A percentile compares a stretch with the other conserved stretches of the same genome.
phyloP scores from a whole-genome alignment of 2,797 vertebrate species.

The Crax fasciolata region DNA sequence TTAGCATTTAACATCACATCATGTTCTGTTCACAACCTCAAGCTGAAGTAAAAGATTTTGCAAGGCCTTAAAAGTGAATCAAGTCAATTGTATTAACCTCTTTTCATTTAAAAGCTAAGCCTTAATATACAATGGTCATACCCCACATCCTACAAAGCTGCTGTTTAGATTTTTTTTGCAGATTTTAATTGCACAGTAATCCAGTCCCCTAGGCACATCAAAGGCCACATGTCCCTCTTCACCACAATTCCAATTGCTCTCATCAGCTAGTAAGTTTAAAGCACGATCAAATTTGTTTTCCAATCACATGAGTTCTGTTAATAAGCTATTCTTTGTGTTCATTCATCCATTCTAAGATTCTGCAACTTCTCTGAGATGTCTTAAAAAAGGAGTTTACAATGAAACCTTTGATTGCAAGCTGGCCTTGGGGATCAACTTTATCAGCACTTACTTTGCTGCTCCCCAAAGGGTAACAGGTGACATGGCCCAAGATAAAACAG shows the following conservation, averaged over 20 bases:
- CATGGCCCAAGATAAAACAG: conserved; percentile 74
- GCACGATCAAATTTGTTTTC: conserved; percentile 90
- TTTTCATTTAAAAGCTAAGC: conserved; percentile 14
- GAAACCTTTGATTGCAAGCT: conserved; percentile 86
- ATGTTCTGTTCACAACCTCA: conserved; percentile 3
- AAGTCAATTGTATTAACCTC: conserved; percentile 14
- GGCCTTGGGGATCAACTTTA: conserved; percentile 85
- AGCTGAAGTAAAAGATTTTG: background rate
- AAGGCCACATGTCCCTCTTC: conserved; percentile 68
- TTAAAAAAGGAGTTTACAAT: conserved; percentile 86
- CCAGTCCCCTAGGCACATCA: conserved; percentile 73
- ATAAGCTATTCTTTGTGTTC: conserved; percentile 87
- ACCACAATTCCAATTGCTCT: conserved; percentile 75
- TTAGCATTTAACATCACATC: background rate
- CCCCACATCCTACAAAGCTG: conserved; percentile 38
- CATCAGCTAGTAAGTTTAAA: conserved; percentile 85
- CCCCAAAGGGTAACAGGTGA: conserved; percentile 84
- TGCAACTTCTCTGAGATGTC: conserved; percentile 82
- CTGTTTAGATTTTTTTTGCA: conserved; percentile 48
- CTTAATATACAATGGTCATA: conserved; percentile 38
- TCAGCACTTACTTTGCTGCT: conserved; percentile 78
- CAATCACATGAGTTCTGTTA: conserved; percentile 87
- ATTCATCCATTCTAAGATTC: conserved; percentile 83
- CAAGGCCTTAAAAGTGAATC: conserved; percentile 48
- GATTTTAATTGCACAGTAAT: conserved; percentile 79